A percentile compares a stretch with the other conserved stretches of the same genome.
These are phyloP conservation scores for Doryteuthis pealeii DNA, from an alignment of 1,140 invertebrate species.

Conservation along the genomic window DNA sequence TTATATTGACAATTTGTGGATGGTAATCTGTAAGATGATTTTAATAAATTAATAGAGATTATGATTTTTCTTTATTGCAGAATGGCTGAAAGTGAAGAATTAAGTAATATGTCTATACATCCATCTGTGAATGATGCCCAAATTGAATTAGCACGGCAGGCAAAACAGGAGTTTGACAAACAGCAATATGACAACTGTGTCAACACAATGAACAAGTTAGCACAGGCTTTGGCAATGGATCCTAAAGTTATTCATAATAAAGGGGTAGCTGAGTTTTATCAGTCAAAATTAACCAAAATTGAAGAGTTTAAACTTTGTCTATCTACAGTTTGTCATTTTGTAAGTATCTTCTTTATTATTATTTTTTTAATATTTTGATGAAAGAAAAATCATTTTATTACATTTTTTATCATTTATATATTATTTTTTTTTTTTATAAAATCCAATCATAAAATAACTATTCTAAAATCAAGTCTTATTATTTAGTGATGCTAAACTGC, in stretches of 20 bases:
- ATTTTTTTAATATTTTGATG: conserved; percentile 26
- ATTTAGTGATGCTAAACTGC: too few species aligned
- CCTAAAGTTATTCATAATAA: conserved; percentile 75
- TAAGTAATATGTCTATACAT: conserved; percentile 19
- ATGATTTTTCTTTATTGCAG: too few species aligned
- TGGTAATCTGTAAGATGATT: too few species aligned
- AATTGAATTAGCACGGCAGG: conserved; percentile 64
- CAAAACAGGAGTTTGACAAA: conserved; percentile 66
- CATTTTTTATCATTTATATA: too few species aligned
- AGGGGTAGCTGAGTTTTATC: conserved; percentile 73
- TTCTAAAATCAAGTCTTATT: too few species aligned
- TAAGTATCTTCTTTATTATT: conserved; percentile 43
- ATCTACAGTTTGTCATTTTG: conserved; percentile 67
- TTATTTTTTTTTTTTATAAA: too few species aligned
- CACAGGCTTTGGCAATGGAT: conserved; percentile 66
- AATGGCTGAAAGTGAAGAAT: conserved; percentile 27
- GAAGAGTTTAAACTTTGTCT: conserved; percentile 72
- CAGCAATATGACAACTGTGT: conserved; percentile 66
- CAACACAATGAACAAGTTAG: conserved; percentile 67
- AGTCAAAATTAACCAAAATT: conserved; percentile 71
- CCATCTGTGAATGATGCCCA: conserved; percentile 63
- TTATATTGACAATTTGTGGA: too few species aligned
- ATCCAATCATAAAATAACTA: too few species aligned
- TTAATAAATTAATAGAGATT: too few species aligned
- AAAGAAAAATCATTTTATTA: not conserved